Evolutionary conservation across 92 coral and sea anemone species (phyloP).

Genomic region (Palythoa caribaeorum): DNA sequence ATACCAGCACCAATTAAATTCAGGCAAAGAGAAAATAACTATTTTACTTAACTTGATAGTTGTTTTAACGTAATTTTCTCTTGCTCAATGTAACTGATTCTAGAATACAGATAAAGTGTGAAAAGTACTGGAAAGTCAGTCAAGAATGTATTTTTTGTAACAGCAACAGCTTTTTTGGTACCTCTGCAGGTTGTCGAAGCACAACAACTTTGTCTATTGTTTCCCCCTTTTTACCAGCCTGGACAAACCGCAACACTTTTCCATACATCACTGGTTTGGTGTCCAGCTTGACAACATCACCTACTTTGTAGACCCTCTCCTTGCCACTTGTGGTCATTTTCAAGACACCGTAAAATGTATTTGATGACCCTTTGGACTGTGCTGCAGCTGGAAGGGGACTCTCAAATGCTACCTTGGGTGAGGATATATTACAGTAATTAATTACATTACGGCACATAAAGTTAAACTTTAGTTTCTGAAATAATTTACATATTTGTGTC

Average conservation of each 20-base stretch:
- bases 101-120: no score
- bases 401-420: conserved; percentile 74
- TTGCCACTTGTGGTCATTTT: conserved; percentile 76
- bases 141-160: no score
- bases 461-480: no score
- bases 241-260: conserved; percentile 74
- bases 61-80: no score
- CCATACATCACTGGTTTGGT: conserved; percentile 85
- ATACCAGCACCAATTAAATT: no score
- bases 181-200: conserved; percentile 85
- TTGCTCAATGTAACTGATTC: no score
- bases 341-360: conserved; percentile 56
- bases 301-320: conserved; percentile 68
- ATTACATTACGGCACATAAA: no score
- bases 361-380: conserved; percentile 58
- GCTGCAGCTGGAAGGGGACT: conserved; percentile 63
- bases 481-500: no score
- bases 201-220: conserved; percentile 82
- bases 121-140: no score
- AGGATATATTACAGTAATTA: neutral
- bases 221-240: conserved; percentile 74
- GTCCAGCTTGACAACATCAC: conserved; percentile 81
- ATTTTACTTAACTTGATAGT: no score
- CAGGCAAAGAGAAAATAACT: no score
- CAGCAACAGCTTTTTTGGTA: neutral